Conservation (phyloP, 2,113 vertebrate species). For the Anas platyrhynchos region DNA sequence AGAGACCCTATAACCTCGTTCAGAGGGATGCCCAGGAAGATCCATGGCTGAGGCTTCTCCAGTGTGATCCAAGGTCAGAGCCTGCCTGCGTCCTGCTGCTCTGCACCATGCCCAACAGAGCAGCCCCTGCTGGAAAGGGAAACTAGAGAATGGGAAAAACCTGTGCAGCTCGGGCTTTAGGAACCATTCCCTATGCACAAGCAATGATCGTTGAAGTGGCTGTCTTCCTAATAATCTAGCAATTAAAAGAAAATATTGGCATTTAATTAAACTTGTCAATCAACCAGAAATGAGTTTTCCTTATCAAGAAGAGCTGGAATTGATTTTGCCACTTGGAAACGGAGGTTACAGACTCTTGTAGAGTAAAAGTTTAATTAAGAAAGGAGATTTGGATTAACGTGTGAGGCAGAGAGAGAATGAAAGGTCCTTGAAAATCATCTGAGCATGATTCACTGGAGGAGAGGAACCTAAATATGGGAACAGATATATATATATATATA, state of each 20-base stretch:
- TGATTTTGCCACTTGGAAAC: constrained; percentile 36
- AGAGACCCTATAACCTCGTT: neutral
- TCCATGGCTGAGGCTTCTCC: neutral
- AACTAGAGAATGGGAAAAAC: neutral
- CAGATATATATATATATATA: neutral
- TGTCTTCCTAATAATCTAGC: constrained; percentile 54
- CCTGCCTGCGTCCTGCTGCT: neutral
- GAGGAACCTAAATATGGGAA: constrained; percentile 54
- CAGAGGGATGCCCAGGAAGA: neutral
- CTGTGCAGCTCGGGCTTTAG: neutral
- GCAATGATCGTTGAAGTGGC: neutral
- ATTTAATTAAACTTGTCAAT: constrained; percentile 72
- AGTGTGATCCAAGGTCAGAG: neutral
- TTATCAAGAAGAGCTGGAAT: constrained; percentile 54
- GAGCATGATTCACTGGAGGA: constrained; percentile 40
- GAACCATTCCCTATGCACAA: neutral
- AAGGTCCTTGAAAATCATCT: constrained; percentile 44
- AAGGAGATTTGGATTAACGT: constrained; percentile 61
- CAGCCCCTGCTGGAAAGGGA: neutral
- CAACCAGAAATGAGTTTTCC: constrained; percentile 42
- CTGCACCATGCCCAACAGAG: neutral
- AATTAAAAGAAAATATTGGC: constrained; percentile 62
- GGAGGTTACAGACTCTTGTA: neutral
- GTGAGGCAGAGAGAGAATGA: constrained; percentile 25
- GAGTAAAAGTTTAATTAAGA: constrained; percentile 63